Evolutionary conservation across 2,113 vertebrate genomes (phyloP).

Genomic region (Mesembrinibis cayennensis): DNA sequence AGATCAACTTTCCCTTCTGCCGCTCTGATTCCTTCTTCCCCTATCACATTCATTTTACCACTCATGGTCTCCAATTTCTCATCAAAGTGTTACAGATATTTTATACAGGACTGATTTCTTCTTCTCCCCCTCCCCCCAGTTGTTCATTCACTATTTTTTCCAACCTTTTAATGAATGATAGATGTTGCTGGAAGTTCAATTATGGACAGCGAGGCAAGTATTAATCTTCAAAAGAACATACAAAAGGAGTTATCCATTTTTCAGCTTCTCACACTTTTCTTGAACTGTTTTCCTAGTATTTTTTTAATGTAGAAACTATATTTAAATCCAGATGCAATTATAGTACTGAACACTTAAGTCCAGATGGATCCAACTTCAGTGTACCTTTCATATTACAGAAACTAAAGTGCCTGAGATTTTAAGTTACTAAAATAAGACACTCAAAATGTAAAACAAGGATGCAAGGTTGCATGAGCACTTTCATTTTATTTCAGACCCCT

Average conservation of each 20-base stretch:
- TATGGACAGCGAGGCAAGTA: not conserved
- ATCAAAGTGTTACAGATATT: not conserved
- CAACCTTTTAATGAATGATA: not conserved
- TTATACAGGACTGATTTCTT: not conserved
- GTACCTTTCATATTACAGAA: not conserved
- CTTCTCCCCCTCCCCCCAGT: not conserved
- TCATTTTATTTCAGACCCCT: not conserved
- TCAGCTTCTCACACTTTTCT: not conserved
- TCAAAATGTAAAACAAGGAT: not conserved
- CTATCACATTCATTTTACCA: not conserved
- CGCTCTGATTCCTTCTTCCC: not conserved
- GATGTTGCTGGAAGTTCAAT: not conserved
- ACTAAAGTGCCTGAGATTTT: not conserved
- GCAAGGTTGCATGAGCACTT: not conserved
- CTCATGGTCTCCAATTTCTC: not conserved
- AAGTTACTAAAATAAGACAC: not conserved
- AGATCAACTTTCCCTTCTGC: not conserved
- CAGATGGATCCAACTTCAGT: not conserved
- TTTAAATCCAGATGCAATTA: not conserved
- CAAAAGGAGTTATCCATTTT: not conserved
- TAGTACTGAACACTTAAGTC: not conserved
- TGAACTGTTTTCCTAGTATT: not conserved
- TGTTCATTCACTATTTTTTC: not conserved
- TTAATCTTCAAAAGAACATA: not conserved
- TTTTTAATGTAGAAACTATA: not conserved